A percentile compares a stretch with the other conserved stretches of the same genome.
phyloP scores from a whole-genome alignment of 2,113 vertebrate genomes.

The Oncorhynchus masou region DNA sequence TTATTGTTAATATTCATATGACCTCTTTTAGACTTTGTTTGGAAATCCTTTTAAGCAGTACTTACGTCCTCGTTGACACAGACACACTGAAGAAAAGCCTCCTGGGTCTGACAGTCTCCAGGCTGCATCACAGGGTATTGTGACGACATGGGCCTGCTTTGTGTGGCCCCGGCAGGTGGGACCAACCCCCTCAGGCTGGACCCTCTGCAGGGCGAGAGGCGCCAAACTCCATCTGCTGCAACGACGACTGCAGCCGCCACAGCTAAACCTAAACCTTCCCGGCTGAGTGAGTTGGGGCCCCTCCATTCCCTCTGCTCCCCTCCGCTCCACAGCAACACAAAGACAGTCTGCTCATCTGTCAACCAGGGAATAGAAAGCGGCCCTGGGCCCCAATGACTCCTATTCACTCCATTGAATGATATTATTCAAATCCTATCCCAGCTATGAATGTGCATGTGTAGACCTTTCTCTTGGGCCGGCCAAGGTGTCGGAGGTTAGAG shows the following conservation, averaged over 20 bases:
- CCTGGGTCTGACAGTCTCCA: conserved; percentile 35
- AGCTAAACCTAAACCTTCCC: conserved; percentile 30
- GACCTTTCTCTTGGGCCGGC: conserved; percentile 59
- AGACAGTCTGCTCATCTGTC: conserved; percentile 67
- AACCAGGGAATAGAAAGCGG: conserved; percentile 46
- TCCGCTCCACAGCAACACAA: conserved; percentile 50
- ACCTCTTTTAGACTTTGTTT: conserved; percentile 36
- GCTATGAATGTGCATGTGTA: conserved; percentile 52
- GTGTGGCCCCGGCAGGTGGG: conserved; percentile 60
- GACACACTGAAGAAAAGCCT: conserved; percentile 14
- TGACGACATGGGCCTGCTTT: conserved; percentile 45
- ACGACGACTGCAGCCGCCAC: conserved; percentile 39
- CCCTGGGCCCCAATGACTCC: conserved; percentile 57
- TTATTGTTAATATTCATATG: conserved; percentile 60
- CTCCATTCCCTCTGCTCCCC: conserved; percentile 19
- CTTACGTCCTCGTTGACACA: conserved; percentile 31
- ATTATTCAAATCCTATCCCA: conserved; percentile 66
- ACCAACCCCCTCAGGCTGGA: conserved; percentile 13
- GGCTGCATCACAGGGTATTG: conserved; percentile 50
- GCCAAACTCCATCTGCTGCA: conserved; percentile 39
- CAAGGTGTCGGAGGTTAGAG: neutral
- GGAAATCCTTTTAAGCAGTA: conserved; percentile 32
- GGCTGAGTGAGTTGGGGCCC: conserved; percentile 58
- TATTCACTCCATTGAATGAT: conserved; percentile 65
- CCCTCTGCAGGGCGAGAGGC: neutral